These are phyloP conservation scores for Mastomys coucha DNA, from an alignment of 2,113 vertebrate genomes.

Conservation along the genomic window DNA sequence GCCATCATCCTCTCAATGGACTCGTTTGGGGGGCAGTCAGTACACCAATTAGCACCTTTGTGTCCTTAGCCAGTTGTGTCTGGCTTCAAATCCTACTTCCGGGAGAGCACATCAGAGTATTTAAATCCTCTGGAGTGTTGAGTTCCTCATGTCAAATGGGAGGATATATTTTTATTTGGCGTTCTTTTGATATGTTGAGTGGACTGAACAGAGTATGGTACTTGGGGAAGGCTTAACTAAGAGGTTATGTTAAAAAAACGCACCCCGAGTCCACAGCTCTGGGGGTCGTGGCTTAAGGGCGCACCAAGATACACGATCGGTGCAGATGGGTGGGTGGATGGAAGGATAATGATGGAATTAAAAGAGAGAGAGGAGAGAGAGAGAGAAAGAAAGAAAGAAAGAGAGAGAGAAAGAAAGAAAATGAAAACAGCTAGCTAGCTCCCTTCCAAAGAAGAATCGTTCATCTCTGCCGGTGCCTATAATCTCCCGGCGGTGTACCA, in stretches of 20 bases:
- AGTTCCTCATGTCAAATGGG: not conserved
- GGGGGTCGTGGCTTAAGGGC: not conserved
- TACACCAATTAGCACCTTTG: not conserved
- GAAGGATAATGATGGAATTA: not conserved
- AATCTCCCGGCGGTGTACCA: not conserved
- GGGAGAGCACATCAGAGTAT: no score
- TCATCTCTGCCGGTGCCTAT: not conserved
- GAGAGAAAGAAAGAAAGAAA: no score
- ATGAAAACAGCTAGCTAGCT: not conserved
- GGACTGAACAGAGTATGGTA: not conserved
- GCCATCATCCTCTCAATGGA: not conserved
- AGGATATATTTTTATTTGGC: not conserved
- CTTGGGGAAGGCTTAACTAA: not conserved
- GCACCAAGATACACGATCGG: not conserved
- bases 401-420: accelerated
- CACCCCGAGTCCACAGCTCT: not conserved
- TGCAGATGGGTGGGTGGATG: not conserved
- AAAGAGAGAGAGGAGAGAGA: not conserved
- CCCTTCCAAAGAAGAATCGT: not conserved
- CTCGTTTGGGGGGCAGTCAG: not conserved
- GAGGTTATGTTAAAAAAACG: not conserved
- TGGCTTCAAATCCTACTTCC: not conserved
- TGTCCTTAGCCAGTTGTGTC: not conserved
- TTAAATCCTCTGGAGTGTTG: not conserved
- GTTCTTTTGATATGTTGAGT: not conserved